phyloP scores from a whole-genome alignment of 2,888 invertebrate genomes.

The Philereme vetulata region DNA sequence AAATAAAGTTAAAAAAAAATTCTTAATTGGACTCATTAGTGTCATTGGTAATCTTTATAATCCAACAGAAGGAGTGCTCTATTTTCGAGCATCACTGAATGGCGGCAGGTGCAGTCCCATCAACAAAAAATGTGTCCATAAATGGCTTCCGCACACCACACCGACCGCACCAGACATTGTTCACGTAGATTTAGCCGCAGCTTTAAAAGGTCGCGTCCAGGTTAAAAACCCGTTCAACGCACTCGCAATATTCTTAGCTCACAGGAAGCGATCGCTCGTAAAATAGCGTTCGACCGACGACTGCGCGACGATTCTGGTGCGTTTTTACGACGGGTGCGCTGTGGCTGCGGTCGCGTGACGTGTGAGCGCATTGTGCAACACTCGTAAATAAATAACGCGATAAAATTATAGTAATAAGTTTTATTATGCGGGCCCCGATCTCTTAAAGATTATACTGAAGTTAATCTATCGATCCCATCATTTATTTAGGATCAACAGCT shows the following conservation, averaged over 20 bases:
- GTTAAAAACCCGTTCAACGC: slow-evolving; percentile 38
- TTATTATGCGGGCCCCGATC: slow-evolving; percentile 43
- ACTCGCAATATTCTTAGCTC: slow-evolving; percentile 47
- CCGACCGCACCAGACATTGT: too few relatives aligned
- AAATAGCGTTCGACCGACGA: slow-evolving; percentile 49
- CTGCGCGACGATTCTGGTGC: slow-evolving; percentile 43
- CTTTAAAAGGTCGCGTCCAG: slow-evolving; percentile 22
- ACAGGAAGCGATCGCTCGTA: slow-evolving; percentile 61
- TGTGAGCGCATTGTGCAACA: slow-evolving; percentile 43
- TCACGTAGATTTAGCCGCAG: too few relatives aligned
- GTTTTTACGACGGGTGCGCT: slow-evolving; percentile 49
- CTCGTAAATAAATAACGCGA: slow-evolving; percentile 51
- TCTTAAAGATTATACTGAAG: slow-evolving; percentile 26
- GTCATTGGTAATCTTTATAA: too few relatives aligned
- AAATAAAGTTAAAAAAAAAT: too few relatives aligned
- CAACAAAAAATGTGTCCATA: neutral
- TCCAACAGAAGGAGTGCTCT: too few relatives aligned
- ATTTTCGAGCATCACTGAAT: too few relatives aligned
- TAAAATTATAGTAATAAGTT: slow-evolving; percentile 51
- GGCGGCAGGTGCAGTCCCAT: too few relatives aligned
- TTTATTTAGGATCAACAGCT: neutral
- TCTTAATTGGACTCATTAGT: too few relatives aligned
- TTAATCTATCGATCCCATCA: too few relatives aligned
- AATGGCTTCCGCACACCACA: neutral
- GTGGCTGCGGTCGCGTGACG: slow-evolving; percentile 42